Percentiles rank a stretch among this genome's conserved stretches.
phyloP scores from a whole-genome alignment of 2,113 vertebrate species.

The Daphoenositta chrysoptera region DNA sequence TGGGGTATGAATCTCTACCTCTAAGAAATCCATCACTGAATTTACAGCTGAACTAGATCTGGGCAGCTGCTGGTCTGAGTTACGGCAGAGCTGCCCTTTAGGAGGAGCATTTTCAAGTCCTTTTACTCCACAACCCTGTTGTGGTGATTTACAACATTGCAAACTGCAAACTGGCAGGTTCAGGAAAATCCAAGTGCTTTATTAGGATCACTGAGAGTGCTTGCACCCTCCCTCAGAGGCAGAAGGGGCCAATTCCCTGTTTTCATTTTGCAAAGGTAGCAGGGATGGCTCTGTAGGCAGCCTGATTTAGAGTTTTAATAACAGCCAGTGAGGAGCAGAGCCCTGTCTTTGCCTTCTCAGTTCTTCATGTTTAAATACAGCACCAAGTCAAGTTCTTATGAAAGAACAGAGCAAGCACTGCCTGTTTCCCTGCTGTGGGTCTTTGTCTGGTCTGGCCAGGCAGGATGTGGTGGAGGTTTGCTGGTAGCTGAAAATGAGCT shows the following conservation, averaged over 20 bases:
- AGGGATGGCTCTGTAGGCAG: neutral
- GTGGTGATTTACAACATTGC: neutral
- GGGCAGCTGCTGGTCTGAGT: neutral
- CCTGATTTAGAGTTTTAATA: constrained; percentile 36
- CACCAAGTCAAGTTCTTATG: neutral
- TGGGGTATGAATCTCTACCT: neutral
- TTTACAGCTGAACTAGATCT: neutral
- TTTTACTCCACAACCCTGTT: neutral
- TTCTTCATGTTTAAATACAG: neutral
- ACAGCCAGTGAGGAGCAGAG: accelerated
- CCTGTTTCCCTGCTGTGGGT: neutral
- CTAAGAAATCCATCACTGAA: neutral
- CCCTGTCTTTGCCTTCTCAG: neutral
- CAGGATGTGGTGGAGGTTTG: neutral
- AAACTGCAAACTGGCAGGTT: neutral
- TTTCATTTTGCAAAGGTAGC: neutral
- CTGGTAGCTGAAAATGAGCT: neutral
- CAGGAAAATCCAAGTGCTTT: neutral
- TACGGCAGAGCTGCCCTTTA: neutral
- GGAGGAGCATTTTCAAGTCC: neutral
- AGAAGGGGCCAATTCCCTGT: neutral
- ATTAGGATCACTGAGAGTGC: neutral
- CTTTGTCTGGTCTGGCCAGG: neutral
- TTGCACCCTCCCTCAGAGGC: neutral
- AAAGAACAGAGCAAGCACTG: neutral